Evolutionary conservation across 1,140 invertebrate genomes (phyloP), one percentile per base, ranked within the genome.

Genomic region (Apis dorsata): DNA sequence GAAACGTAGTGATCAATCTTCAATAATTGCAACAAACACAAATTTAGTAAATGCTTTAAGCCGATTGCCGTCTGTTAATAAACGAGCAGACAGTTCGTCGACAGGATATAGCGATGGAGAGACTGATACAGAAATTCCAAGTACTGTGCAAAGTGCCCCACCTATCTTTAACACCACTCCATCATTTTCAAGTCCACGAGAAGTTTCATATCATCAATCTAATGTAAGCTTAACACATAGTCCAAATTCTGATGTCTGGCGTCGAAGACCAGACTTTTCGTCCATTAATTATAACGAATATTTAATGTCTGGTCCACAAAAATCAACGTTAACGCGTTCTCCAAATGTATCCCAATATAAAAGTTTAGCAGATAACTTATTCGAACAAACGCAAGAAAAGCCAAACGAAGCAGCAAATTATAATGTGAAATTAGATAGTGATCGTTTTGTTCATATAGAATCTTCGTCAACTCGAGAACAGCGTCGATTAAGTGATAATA

Each of bases 61-160:
- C 81, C 89, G 90, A 62, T 79, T 86, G 11, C 87, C 91, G 0
- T 91, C 91, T 0, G 74, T 90, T 11, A 92, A 87, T 74, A 91
- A 88, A 81, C 90, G 93, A 74, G 93, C 93, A 7, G 93, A 94
- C 53, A 94, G 93, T 70, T 93, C 91, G 2, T 94, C 93, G 11
- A 93, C 93, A 8, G 92, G 92, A 4, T 95, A 93, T 68, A 95
- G 95, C 75, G 95, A 95, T 70, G 94, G 95, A 70, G 95, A 95
- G 76, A 93, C 92, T 24, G 94, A 95, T 49, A 92, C 84, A 4
- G 93, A 94, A 53, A 91, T 90, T 2, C 92, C 93, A 1, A 93
- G 88, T 57, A 89, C 91, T 0, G 91, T 94, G 3, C 93, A 93
- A 68, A 93, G 93, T 80, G 93, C 93, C 3, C 93, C 94, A 5